phyloP scores from a whole-genome alignment of 1,140 invertebrate species.

The Monomorium pharaonis region DNA sequence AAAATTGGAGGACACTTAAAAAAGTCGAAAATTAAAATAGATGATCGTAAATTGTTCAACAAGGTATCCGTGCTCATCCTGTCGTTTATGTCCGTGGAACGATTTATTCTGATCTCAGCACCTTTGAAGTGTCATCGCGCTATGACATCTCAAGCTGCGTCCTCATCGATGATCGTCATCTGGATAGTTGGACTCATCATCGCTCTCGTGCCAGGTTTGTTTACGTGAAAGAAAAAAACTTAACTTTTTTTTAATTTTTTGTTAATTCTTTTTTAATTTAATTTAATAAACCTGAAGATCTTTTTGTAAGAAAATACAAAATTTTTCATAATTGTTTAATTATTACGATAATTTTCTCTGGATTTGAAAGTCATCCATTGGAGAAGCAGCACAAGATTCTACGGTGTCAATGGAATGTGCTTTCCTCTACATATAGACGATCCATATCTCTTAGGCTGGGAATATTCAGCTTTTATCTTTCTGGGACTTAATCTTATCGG shows the following conservation, averaged over 20 bases:
- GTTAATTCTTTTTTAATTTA: not conserved
- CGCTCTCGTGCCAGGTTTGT: slow-evolving; percentile 88
- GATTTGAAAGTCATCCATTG: slow-evolving; percentile 85
- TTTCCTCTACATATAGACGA: slow-evolving; percentile 91
- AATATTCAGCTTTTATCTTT: slow-evolving; percentile 91
- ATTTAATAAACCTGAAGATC: not conserved
- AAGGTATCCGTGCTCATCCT: slow-evolving; percentile 91
- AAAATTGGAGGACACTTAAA: not conserved
- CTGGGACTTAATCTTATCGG: slow-evolving; percentile 88
- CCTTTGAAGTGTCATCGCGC: slow-evolving; percentile 87
- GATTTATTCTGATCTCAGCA: slow-evolving; percentile 90
- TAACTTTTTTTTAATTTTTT: not conserved
- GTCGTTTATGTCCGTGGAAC: slow-evolving; percentile 91
- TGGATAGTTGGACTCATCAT: slow-evolving; percentile 89
- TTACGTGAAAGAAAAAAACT: not conserved
- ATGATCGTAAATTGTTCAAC: slow-evolving; percentile 40
- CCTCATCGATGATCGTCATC: slow-evolving; percentile 85
- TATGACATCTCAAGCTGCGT: slow-evolving; percentile 86
- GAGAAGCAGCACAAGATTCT: slow-evolving; percentile 88
- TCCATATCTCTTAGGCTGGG: slow-evolving; percentile 89
- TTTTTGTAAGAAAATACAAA: not conserved
- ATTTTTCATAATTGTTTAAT: not conserved
- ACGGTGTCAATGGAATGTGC: slow-evolving; percentile 90
- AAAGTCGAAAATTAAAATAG: slow-evolving; percentile 20
- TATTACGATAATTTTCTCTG: not conserved